Evolutionary conservation across 2,888 invertebrate genomes (phyloP).

Genomic region (Cryptus viduatorius): DNA sequence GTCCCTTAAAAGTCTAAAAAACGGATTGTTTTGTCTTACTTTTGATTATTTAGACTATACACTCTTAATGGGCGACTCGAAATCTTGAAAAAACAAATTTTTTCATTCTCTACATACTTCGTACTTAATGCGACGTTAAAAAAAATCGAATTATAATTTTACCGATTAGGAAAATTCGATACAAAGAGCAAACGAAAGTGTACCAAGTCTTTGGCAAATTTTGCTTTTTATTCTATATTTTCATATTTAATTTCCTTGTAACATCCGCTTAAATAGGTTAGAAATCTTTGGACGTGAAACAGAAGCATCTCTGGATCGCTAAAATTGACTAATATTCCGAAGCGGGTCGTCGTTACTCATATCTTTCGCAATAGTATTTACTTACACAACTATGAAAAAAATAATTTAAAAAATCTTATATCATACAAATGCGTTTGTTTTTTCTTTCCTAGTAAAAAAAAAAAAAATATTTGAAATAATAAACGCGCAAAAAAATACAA

Average conservation of each 20-base stretch:
- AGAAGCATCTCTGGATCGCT: not conserved
- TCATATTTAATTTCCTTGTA: not conserved
- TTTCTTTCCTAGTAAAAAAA: constrained; percentile 65
- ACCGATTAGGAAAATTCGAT: not conserved
- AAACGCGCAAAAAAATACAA: constrained; percentile 81
- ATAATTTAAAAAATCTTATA: constrained; percentile 34
- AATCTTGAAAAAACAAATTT: no score
- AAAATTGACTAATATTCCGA: constrained; percentile 31
- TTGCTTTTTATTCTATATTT: not conserved
- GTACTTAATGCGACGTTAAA: no score
- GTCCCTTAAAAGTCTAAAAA: no score
- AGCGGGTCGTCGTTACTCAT: constrained; percentile 28
- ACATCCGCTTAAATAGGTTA: not conserved
- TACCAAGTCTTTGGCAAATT: not conserved
- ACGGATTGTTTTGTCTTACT: no score
- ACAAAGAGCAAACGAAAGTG: not conserved
- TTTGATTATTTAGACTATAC: no score
- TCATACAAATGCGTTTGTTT: constrained; percentile 52
- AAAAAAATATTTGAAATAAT: constrained; percentile 77
- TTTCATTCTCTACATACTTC: no score
- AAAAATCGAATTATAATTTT: no score
- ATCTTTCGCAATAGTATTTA: constrained; percentile 29
- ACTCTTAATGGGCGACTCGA: no score
- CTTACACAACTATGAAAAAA: constrained; percentile 19
- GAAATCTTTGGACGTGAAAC: not conserved